phyloP scores from a whole-genome alignment of 2,113 vertebrate genomes.

The Gambusia holbrooki region DNA sequence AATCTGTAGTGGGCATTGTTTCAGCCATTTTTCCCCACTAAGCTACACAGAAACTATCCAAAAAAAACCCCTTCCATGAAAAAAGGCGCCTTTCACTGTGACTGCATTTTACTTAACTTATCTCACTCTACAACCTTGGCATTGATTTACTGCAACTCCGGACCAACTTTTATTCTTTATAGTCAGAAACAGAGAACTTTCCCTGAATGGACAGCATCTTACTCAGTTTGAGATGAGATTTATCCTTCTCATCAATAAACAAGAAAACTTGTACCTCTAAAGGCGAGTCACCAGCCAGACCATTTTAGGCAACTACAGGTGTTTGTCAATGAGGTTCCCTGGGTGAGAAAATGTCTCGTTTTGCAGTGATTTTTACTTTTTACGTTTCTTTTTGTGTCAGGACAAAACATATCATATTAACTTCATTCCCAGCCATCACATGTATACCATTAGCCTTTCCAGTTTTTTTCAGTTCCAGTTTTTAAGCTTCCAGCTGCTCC shows the following conservation, averaged over 20 bases:
- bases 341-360: no score
- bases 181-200: not conserved
- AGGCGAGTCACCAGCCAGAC: not conserved
- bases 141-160: not conserved
- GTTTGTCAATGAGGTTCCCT: no score
- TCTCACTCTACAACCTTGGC: no score
- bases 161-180: constrained; percentile 6
- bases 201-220: not conserved
- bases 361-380: not conserved
- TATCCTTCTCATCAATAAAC: not conserved
- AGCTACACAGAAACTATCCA: not conserved
- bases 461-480: not conserved
- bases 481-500: constrained; percentile 15
- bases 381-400: no score
- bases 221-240: not conserved
- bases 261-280: not conserved
- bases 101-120: not conserved
- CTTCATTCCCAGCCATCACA: no score
- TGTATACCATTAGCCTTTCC: not conserved
- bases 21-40: constrained; percentile 39
- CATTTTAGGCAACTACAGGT: not conserved
- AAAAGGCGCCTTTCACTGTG: not conserved
- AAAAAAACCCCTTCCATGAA: constrained; percentile 7
- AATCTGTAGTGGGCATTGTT: constrained; percentile 31
- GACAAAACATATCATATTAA: no score